Conservation (phyloP, 2,888 invertebrate species). For the Pseudeuparius sepicola region DNA sequence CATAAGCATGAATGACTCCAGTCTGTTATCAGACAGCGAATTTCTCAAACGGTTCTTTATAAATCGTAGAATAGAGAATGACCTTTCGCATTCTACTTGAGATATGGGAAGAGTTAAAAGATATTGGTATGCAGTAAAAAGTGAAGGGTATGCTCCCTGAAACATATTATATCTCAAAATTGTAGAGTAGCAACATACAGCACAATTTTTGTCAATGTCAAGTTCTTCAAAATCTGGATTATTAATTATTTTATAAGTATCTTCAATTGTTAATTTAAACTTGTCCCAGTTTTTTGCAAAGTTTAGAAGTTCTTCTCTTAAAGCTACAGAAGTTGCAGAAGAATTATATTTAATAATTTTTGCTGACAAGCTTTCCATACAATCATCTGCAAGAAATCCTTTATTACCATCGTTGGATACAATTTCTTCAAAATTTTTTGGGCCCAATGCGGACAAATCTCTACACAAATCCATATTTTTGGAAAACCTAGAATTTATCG, state of each 20-base stretch:
- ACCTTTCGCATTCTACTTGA: constrained; percentile 7
- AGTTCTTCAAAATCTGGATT: constrained; percentile 4
- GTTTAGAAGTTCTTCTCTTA: no score
- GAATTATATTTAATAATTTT: constrained; percentile 13
- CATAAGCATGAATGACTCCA: constrained; percentile 5
- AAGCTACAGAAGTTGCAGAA: constrained; percentile 6
- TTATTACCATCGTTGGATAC: constrained; percentile 3
- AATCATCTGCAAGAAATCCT: constrained; percentile 10
- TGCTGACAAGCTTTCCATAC: constrained; percentile 9
- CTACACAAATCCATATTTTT: constrained; percentile 6
- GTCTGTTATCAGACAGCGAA: neutral
- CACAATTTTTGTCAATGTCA: no score
- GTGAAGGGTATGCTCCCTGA: constrained; percentile 7
- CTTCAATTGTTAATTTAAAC: constrained; percentile 11
- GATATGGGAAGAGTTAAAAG: constrained; percentile 9
- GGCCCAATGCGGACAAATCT: constrained; percentile 2
- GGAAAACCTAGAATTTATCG: constrained; percentile 3
- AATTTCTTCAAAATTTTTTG: constrained; percentile 5
- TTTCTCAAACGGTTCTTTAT: constrained; percentile 3
- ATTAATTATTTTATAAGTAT: constrained; percentile 1
- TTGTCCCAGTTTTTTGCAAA: constrained; percentile 13
- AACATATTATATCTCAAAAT: no score
- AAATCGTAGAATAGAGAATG: constrained; percentile 8
- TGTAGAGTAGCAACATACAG: no score
- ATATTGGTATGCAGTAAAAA: constrained; percentile 6